Conservation (phyloP, 2,113 vertebrate genomes). For the Seriola quinqueradiata region DNA sequence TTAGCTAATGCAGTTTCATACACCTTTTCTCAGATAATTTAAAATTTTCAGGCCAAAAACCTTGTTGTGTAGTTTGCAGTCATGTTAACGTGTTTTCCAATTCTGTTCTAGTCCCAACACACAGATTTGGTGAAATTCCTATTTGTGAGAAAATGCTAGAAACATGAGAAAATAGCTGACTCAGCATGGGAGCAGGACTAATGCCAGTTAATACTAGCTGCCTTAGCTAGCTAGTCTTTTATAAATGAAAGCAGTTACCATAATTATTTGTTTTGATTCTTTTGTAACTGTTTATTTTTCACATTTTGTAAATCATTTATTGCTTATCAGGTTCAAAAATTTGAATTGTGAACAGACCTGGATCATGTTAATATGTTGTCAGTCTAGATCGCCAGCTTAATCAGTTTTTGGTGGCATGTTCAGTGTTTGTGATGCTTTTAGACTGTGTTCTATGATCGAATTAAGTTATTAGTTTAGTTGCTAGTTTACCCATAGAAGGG, state of each 20-base stretch:
- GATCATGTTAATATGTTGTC: too few relatives aligned
- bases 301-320: too few relatives aligned
- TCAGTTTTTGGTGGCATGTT: too few relatives aligned
- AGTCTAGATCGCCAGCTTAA: too few relatives aligned
- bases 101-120: background rate
- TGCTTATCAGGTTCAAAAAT: too few relatives aligned
- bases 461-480: background rate
- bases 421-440: too few relatives aligned
- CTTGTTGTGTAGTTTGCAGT: background rate
- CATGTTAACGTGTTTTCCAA: background rate
- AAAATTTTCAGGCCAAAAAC: background rate
- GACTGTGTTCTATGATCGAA: too few relatives aligned
- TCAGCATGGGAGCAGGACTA: background rate
- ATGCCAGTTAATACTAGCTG: background rate
- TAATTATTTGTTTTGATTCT: background rate
- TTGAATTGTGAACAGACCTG: too few relatives aligned
- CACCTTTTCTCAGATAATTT: background rate
- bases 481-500: too few relatives aligned
- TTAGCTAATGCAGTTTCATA: background rate
- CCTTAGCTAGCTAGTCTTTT: background rate
- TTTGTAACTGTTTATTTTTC: background rate
- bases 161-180: background rate
- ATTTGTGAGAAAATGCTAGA: background rate
- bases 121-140: background rate
- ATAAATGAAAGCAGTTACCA: background rate